Base-by-base conservation (phyloP, 2,888 invertebrate species). In the Napeogenes inachia region DNA sequence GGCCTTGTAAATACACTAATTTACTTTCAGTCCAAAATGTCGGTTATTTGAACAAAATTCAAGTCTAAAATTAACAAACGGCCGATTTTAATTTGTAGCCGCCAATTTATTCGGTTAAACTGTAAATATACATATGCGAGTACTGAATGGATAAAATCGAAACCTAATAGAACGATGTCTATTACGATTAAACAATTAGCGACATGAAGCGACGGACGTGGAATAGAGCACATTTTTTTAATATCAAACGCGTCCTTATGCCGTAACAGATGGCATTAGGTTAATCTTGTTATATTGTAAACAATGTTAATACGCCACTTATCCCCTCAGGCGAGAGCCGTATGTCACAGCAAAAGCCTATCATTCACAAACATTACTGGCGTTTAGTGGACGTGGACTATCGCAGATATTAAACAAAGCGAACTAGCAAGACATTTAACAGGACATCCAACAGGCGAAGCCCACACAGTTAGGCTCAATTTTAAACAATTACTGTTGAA, bases 381-480 rank as follows among this genome's bases (percentile, higher is more conserved):
- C 62, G 60, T 66, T 82, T 78, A 82, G 77, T 77, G 73, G 73
- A 70, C 83, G 77, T 77, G 73, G 73, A 70, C 83, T 84, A 85
- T 83, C 81, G 76, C 74, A 74, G 73, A 78, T 75, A 71, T 74
- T 71, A 77, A 81, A 85, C 81, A 84, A 82, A 81, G 80, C 78
- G 78, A 78, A 69, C 70, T 74, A 66, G 73, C 73, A 64, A 65
- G 65, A 64, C 67, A 68, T 66, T 76, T 77, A 76, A 80, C 81
- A 78, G 81, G 79, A 77, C 79, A 71, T 79, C 81, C 84, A 85
- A 85, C 85, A 84, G 74, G 71, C 75, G 66, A 80, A 83, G 89
- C 84, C 89, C 89, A 89, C 89, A 89, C 89, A 88, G 89, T 89
- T 89, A 88, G 89, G 87, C 84, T 86, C 89, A 89, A 90, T 90